Evolutionary conservation across 2,888 invertebrate species (phyloP).

Genomic region (Drosophila multiciliata): DNA sequence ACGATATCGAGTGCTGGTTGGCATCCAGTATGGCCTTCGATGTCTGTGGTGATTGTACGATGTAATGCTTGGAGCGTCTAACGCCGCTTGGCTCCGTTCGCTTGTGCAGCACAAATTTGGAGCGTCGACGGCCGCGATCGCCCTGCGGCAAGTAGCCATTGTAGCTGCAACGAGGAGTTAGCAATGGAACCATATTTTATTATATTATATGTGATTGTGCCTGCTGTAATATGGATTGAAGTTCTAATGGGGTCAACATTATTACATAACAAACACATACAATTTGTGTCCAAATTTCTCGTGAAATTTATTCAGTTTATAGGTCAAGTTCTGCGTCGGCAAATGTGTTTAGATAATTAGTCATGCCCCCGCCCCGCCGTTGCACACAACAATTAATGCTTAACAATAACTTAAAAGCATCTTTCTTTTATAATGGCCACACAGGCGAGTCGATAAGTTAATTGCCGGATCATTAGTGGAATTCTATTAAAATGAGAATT

Average conservation of each 20-base stretch:
- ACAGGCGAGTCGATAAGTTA: conserved; percentile 48
- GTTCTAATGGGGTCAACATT: conserved; percentile 29
- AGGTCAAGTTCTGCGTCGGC: conserved; percentile 70
- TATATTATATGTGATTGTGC: conserved; percentile 17
- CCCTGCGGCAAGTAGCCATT: conserved; percentile 97
- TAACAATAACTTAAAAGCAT: conserved; percentile 50
- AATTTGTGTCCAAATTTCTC: conserved; percentile 7
- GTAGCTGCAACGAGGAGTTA: conserved; percentile 87
- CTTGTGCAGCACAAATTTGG: conserved; percentile 96
- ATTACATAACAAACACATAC: conserved; percentile 34
- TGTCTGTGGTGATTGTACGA: conserved; percentile 97
- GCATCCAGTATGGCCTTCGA: conserved; percentile 97
- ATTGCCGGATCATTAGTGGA: conserved; percentile 47
- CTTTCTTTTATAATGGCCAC: conserved; percentile 18
- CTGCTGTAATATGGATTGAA: conserved; percentile 4
- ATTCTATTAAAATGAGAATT: conserved; percentile 11
- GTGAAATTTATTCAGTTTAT: conserved; percentile 51
- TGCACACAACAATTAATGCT: conserved; percentile 42
- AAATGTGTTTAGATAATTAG: conserved; percentile 61
- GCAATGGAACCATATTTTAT: not conserved
- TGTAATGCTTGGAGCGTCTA: conserved; percentile 96
- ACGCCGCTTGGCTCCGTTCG: conserved; percentile 95
- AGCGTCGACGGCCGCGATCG: conserved; percentile 95
- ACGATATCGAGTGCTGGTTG: conserved; percentile 98
- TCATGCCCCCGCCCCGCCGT: conserved; percentile 16